Percentiles rank a stretch among this genome's conserved stretches.
phyloP scores from a whole-genome alignment of 2,797 vertebrate genomes.

The Alcedo quadribrachys region DNA sequence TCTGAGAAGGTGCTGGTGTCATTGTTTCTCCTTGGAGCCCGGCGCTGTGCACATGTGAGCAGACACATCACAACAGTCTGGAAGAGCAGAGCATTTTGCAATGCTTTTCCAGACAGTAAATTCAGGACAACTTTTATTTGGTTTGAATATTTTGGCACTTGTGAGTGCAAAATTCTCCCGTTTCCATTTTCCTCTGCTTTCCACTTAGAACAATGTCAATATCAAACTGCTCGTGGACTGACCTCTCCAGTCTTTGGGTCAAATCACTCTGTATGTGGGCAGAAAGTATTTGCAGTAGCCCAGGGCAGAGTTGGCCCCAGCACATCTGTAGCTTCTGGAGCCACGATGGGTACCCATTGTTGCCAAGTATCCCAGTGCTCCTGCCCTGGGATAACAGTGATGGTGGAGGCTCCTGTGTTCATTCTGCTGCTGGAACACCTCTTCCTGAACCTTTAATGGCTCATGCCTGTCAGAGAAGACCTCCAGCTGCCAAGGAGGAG shows the following conservation, averaged over 20 bases:
- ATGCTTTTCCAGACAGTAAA: slow-evolving; percentile 21
- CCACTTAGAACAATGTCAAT: not conserved
- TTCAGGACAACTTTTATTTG: not conserved
- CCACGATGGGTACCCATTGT: not conserved
- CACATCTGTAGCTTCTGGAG: not conserved
- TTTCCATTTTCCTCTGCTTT: slow-evolving; percentile 6
- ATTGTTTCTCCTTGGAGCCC: slow-evolving; percentile 7
- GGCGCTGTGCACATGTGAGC: not conserved
- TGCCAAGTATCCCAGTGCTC: not conserved
- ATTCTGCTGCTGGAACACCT: not conserved
- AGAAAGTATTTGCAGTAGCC: not conserved
- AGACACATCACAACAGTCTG: not conserved
- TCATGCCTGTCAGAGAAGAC: not conserved
- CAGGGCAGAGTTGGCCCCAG: not conserved
- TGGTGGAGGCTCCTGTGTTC: not conserved
- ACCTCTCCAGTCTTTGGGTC: not conserved
- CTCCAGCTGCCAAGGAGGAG: not conserved
- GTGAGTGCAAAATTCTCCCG: not conserved
- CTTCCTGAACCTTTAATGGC: not conserved
- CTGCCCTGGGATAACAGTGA: not conserved
- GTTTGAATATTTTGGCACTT: slow-evolving; percentile 1
- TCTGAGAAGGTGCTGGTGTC: slow-evolving; percentile 12
- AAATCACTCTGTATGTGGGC: not conserved
- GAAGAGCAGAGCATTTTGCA: slow-evolving; percentile 10
- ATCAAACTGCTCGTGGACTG: not conserved